Base-by-base conservation (phyloP, 2,797 vertebrate genomes). In the Babyrousa celebensis region DNA sequence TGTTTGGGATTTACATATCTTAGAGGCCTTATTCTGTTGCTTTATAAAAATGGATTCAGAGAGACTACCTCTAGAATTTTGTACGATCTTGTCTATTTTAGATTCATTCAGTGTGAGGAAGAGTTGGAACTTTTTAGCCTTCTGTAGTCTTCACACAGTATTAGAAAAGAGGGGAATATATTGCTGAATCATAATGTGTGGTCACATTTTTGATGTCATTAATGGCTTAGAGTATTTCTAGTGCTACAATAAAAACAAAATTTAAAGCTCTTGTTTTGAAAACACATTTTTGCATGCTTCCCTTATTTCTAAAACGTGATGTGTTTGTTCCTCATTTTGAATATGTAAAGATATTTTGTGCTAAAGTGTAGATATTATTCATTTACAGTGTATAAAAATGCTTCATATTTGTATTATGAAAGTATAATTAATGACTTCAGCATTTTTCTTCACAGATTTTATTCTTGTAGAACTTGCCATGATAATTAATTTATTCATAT, bases 1-100 rank as follows among this genome's bases (percentile, higher is more conserved):
- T 94, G 85, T 85, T 91, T 96, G 92, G 92, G 92, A 97, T 97
- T 98, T 97, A 84, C 94, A 96, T 97, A 96, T 96, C 78, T 97
- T 97, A 92, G 77, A 96, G 60, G 65, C 23, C 40, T 94, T 95
- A 95, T 92, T 96, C 92, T 91, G 87, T 62, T 94, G 91, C 87
- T 92, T 94, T 95, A 77, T 96, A 93, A 95, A 97, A 95, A 94
- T 94, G 95, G 94, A 96, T 96, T 95, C 94, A 91, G 94, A 94
- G 89, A 87, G 88, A 93, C 85, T 62, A 68, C 52, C 85, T 86
- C 71, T 86, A 84, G 90, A 95, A 94, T 96, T 96, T 96, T 94
- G 83, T 80, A 56, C 40, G 67, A 60, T 89, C 52, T 93, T 54
- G 15, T 93, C 77, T 95, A 43, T 92, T 96, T 96, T 85, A 92